Percentiles rank a stretch among this genome's conserved stretches.
Evolutionary conservation across 1,140 invertebrate species (phyloP).

Genomic region (Drosophila sproati): DNA sequence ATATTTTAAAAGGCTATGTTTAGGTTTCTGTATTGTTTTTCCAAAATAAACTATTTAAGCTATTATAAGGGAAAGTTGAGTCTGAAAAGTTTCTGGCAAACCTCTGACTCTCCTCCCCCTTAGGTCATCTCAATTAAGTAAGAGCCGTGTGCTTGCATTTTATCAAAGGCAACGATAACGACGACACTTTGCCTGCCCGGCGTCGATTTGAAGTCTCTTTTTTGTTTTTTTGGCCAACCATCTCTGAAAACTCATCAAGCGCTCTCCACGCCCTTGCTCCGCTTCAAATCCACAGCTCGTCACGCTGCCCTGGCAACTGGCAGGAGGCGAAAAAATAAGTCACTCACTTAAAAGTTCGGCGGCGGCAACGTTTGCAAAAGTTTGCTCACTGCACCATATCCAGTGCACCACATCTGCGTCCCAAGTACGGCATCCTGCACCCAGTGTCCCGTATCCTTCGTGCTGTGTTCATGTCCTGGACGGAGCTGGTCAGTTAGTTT

Average conservation of each 20-base stretch:
- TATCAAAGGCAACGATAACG: slow-evolving; percentile 57
- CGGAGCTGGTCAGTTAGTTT: slow-evolving; percentile 76
- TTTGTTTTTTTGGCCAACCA: slow-evolving; percentile 10
- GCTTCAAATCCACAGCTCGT: slow-evolving; percentile 10
- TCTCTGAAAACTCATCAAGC: slow-evolving; percentile 28
- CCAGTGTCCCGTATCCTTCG: slow-evolving; percentile 3
- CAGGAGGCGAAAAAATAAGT: slow-evolving; percentile 69
- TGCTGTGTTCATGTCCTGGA: slow-evolving; percentile 35
- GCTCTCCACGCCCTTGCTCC: neutral
- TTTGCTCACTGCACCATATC: slow-evolving; percentile 58
- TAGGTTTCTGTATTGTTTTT: too few relatives aligned
- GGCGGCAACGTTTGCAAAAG: slow-evolving; percentile 75
- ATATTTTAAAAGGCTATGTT: too few relatives aligned
- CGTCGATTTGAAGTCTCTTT: slow-evolving; percentile 65
- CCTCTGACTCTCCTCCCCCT: slow-evolving; percentile 13
- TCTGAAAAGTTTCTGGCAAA: slow-evolving; percentile 1
- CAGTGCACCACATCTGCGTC: neutral
- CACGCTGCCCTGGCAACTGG: slow-evolving; percentile 33
- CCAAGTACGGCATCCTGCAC: neutral
- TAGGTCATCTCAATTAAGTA: slow-evolving; percentile 64
- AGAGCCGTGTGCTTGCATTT: slow-evolving; percentile 57
- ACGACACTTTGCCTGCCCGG: slow-evolving; percentile 59
- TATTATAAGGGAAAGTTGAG: too few relatives aligned
- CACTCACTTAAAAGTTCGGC: slow-evolving; percentile 81
- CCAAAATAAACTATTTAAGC: too few relatives aligned